These are phyloP conservation scores for Platysternon megacephalum DNA, from an alignment of 2,113 vertebrate species.

Conservation along the genomic window DNA sequence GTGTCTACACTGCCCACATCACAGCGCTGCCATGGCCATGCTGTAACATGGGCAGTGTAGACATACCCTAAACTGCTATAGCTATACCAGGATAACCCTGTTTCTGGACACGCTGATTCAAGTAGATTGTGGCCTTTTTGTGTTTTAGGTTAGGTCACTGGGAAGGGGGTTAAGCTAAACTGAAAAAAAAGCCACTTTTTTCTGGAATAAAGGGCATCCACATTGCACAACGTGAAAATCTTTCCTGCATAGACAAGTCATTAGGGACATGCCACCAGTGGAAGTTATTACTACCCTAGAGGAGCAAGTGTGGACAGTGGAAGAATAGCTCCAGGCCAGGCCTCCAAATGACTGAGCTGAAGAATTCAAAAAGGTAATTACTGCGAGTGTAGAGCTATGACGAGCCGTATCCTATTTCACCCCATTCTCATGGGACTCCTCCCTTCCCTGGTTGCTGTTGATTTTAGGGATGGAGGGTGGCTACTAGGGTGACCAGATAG, in stretches of 20 bases:
- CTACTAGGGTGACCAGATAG: too few species aligned
- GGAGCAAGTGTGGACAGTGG: background rate
- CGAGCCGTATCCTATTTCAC: background rate
- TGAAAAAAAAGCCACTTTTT: background rate
- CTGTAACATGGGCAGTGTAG: too few species aligned
- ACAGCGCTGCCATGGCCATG: too few species aligned
- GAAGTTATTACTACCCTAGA: background rate
- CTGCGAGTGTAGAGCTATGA: background rate
- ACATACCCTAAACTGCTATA: background rate
- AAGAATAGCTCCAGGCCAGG: background rate
- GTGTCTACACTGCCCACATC: too few species aligned
- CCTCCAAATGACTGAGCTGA: constrained; percentile 30
- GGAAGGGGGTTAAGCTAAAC: background rate
- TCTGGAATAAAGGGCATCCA: background rate
- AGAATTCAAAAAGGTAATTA: background rate
- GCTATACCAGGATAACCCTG: background rate
- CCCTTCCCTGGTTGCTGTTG: background rate
- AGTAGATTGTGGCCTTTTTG: background rate
- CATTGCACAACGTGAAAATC: background rate
- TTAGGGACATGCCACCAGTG: background rate
- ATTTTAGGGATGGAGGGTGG: background rate
- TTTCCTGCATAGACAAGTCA: background rate
- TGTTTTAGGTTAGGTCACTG: background rate
- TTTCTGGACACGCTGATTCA: background rate
- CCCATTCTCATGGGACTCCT: background rate